These are phyloP conservation scores for Kryptolebias marmoratus DNA, from an alignment of 2,113 vertebrate species.

Conservation along the genomic window DNA sequence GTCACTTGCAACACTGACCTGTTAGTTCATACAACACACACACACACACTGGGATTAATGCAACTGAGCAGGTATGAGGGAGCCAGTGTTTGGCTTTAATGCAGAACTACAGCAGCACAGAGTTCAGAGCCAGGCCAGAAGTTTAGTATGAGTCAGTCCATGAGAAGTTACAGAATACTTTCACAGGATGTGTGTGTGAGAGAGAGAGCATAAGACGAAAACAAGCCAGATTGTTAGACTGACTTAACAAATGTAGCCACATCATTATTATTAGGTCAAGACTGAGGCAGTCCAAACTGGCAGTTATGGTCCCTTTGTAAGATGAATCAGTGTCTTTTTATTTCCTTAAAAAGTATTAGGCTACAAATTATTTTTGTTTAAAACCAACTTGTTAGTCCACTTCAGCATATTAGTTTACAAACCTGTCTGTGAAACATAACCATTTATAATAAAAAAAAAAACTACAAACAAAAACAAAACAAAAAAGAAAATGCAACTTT, in stretches of 20 bases:
- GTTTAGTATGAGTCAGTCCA: conserved; percentile 41
- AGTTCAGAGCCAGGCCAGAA: conserved; percentile 33
- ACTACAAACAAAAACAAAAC: too few relatives aligned
- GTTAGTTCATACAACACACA: conserved; percentile 7
- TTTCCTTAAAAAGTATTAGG: background rate
- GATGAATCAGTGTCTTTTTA: background rate
- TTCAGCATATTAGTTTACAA: background rate
- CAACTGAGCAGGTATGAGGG: conserved; percentile 81
- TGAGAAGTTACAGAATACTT: conserved; percentile 2
- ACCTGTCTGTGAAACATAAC: background rate
- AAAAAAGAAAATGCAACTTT: background rate
- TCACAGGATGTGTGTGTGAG: background rate
- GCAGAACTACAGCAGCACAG: conserved; percentile 46
- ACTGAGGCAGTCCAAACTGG: conserved; percentile 2
- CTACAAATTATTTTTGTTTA: background rate
- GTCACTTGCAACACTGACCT: conserved; percentile 8
- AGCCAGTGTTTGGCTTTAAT: conserved; percentile 41
- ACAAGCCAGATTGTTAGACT: background rate
- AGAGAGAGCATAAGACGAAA: background rate
- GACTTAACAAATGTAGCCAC: too few relatives aligned
- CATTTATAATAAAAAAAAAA: too few relatives aligned
- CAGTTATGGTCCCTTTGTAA: background rate
- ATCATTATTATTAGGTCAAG: background rate
- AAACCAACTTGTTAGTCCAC: background rate
- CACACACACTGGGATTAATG: conserved; percentile 48